These are phyloP conservation scores for Lophotriccus pileatus DNA, from an alignment of 2,797 vertebrate species.

Conservation along the genomic window DNA sequence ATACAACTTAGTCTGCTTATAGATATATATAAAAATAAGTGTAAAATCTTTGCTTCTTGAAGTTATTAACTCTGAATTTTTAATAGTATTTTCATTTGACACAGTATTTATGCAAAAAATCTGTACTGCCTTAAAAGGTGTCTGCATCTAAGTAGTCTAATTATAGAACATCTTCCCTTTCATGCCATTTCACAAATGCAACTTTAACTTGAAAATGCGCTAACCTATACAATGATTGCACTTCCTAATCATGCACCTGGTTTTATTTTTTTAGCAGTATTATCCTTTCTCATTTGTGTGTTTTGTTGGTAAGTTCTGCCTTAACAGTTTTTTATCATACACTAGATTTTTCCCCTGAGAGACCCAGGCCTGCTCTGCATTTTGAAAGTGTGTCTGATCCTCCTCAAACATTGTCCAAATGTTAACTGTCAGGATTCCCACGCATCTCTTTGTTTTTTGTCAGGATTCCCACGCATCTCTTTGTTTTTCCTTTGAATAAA, in stretches of 20 bases:
- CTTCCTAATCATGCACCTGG: background rate
- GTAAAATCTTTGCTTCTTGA: background rate
- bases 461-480: conserved; percentile 42
- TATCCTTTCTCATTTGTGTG: background rate
- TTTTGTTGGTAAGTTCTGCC: background rate
- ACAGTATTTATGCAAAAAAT: background rate
- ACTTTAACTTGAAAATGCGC: background rate
- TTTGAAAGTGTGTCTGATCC: background rate
- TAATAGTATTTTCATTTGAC: background rate
- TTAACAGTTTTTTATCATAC: background rate
- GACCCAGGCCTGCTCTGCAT: background rate
- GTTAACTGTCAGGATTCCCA: conserved; percentile 9
- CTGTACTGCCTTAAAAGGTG: background rate
- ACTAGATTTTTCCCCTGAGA: background rate
- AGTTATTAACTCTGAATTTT: background rate
- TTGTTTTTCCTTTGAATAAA: conserved; percentile 60
- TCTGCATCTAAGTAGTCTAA: background rate
- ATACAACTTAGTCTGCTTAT: background rate
- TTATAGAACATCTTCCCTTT: background rate
- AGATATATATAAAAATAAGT: background rate
- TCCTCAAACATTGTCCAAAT: background rate
- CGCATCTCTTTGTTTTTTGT: conserved; percentile 58
- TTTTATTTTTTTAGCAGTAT: background rate
- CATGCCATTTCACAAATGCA: background rate
- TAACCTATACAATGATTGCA: background rate